Conservation (phyloP, 2,797 vertebrate genomes). For the Xiphophorus birchmanni region DNA sequence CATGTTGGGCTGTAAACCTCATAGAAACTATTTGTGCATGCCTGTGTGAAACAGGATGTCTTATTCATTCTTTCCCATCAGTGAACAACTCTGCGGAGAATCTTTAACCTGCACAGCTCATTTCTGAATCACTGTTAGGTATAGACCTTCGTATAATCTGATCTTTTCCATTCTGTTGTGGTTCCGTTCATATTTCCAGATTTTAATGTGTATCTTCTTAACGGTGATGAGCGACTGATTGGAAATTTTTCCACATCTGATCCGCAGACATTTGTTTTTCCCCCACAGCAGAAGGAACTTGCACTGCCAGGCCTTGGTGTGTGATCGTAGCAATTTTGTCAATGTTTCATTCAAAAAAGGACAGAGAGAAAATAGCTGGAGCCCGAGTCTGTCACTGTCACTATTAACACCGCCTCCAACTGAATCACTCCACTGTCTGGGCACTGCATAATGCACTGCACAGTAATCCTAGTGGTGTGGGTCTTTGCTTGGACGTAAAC, state of each 20-base stretch:
- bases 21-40: background rate
- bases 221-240: slow-evolving; percentile 65
- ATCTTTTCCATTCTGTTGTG: background rate
- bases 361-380: slow-evolving; percentile 41
- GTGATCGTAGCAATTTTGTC: slow-evolving; percentile 51
- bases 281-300: slow-evolving; percentile 51
- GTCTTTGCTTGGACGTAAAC: slow-evolving; percentile 17
- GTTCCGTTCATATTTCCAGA: background rate
- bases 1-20: slow-evolving; percentile 13
- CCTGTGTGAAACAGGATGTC: slow-evolving; percentile 39
- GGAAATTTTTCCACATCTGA: slow-evolving; percentile 69
- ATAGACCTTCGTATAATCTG: slow-evolving; percentile 7
- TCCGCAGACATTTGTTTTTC: slow-evolving; percentile 32
- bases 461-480: slow-evolving; percentile 51
- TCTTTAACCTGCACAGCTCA: slow-evolving; percentile 4
- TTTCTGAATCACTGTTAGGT: slow-evolving; percentile 8
- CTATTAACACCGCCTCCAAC: slow-evolving; percentile 49
- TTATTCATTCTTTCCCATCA: slow-evolving; percentile 3
- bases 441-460: slow-evolving; percentile 40
- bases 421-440: slow-evolving; percentile 72
- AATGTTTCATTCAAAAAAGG: slow-evolving; percentile 70
- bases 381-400: slow-evolving; percentile 56
- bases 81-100: slow-evolving; percentile 6
- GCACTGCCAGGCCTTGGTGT: slow-evolving; percentile 58
- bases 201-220: slow-evolving; percentile 36